Percentiles rank a stretch among this genome's conserved stretches.
Conservation (phyloP, 2,888 invertebrate species). For the Eupithecia inturbata region DNA sequence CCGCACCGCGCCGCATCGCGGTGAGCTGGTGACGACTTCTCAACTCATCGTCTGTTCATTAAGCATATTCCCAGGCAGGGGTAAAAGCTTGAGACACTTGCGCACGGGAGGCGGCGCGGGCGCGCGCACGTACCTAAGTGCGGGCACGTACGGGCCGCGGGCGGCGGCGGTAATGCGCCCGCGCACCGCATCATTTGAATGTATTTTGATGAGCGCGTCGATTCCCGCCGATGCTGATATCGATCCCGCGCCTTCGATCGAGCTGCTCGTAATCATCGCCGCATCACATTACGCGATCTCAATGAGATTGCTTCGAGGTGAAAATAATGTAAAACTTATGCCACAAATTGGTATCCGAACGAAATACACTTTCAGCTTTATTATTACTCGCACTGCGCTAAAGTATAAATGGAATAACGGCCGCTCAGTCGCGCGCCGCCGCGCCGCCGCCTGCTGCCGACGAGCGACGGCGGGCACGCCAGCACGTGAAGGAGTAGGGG, state of each 20-base stretch:
- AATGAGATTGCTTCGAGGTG: constrained; percentile 41
- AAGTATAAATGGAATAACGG: neutral
- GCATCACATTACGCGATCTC: constrained; percentile 38
- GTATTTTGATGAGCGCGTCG: constrained; percentile 40
- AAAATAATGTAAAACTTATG: constrained; percentile 32
- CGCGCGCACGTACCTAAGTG: neutral
- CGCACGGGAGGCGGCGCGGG: constrained; percentile 3
- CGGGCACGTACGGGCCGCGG: neutral
- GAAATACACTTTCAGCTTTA: constrained; percentile 30
- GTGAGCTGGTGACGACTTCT: neutral
- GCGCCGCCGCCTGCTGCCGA: no score
- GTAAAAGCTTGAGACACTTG: neutral
- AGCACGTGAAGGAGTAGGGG: neutral
- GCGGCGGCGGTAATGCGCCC: constrained; percentile 28
- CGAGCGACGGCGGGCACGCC: no score
- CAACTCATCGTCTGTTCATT: neutral
- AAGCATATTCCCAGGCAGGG: neutral
- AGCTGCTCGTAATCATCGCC: constrained; percentile 36
- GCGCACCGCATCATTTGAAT: constrained; percentile 41
- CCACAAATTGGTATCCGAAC: constrained; percentile 31
- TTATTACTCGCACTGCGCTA: constrained; percentile 13
- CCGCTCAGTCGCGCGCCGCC: neutral
- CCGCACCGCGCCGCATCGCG: neutral
- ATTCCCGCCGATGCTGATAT: constrained; percentile 31
- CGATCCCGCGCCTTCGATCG: constrained; percentile 37